Evolutionary conservation across 2,113 vertebrate species (phyloP), one percentile per base, ranked within the genome.

Genomic region (Corythaixoides concolor): DNA sequence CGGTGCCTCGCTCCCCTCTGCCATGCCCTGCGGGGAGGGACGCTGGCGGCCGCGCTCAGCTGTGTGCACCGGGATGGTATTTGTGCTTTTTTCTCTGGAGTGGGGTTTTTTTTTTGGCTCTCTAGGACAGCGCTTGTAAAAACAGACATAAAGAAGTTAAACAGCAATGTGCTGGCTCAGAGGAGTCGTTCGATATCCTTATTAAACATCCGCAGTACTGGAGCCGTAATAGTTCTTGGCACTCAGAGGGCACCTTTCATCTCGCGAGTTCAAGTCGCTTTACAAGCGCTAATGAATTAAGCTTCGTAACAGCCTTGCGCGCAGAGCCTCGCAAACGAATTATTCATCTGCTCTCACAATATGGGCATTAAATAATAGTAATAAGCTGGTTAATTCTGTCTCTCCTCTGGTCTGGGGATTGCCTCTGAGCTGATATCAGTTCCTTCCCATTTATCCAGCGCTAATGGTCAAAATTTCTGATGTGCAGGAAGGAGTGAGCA

Each of bases 171-270:
- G 68, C 76, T 72, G 83, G 83, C 93, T 96, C 95, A 77, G 83
- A 93, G 95, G 92, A 95, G 72, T 49, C 60, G 0, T 96, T 95
- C 92, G 88, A 81, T 93, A 75, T 87, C 76, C 92, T 92, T 89
- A 87, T 96, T 96, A 96, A 95, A 92, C 83, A 92, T 90, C 60
- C 0, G 5, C 85, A 88, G 76, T 59, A 59, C 90, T 93, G 83
- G 85, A 93, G 68, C 85, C 58, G 15, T 81, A 95, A 45, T 50
- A 93, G 85, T 63, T 22, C 88, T 92, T 93, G 93, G 95, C 33
- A 30, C 95, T 92, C 83, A 43, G 83, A 96, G 95, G 92, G 85
- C 92, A 92, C 95, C 92, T 96, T 95, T 96, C 93, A 94, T 95
- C 95, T 95, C 73, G 12, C 0, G 1, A 80, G 92, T 96, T 92